These are phyloP conservation scores for Drosophila rellima DNA, from an alignment of 2,888 invertebrate genomes.

Conservation along the genomic window DNA sequence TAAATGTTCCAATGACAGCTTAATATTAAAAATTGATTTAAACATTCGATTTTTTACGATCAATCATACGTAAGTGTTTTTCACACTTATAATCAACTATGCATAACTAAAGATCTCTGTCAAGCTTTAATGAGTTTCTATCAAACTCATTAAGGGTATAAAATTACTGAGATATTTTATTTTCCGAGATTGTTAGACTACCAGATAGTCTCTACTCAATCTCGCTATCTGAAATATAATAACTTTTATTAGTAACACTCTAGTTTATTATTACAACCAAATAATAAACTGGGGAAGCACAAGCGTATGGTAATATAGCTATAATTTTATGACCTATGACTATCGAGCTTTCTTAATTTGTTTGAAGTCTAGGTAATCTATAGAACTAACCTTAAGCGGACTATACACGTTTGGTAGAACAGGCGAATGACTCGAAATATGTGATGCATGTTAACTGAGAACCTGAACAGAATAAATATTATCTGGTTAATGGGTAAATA, in stretches of 20 bases:
- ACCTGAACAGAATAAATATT: constrained; percentile 14
- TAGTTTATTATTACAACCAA: neutral
- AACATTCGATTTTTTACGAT: no score
- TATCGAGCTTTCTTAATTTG: neutral
- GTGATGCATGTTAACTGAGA: constrained; percentile 10
- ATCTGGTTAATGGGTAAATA: constrained; percentile 9
- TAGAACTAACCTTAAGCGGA: constrained; percentile 2
- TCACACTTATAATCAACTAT: no score
- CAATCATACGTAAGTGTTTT: no score
- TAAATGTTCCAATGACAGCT: no score
- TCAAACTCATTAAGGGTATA: neutral
- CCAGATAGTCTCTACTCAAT: neutral
- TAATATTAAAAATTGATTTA: no score
- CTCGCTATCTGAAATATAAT: neutral
- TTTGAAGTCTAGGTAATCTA: neutral
- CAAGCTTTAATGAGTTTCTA: neutral
- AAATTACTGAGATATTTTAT: neutral
- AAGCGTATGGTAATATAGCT: neutral
- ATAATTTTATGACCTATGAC: constrained; percentile 4
- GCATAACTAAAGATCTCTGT: no score
- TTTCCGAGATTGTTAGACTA: neutral
- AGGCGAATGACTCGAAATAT: neutral
- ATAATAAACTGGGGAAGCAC: neutral
- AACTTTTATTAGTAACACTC: neutral
- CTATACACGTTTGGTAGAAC: neutral